Conservation (phyloP, 2,888 invertebrate species). For the Tupiocoris notatus region DNA sequence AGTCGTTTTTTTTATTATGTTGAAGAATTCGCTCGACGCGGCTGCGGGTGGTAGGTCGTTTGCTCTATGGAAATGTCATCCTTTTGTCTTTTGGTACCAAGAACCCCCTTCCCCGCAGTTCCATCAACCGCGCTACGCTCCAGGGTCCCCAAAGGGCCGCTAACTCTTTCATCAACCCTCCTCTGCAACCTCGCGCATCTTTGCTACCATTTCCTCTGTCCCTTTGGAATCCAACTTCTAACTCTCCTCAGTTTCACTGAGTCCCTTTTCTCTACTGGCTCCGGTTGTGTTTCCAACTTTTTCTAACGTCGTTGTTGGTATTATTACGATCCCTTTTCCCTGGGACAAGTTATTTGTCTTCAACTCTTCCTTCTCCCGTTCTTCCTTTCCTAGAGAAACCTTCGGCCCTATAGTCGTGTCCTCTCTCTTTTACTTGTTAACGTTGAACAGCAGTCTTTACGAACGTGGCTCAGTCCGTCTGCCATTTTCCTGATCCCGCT, state of each 20-base stretch:
- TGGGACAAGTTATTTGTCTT: constrained; percentile 31
- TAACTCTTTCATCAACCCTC: not conserved
- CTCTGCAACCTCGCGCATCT: not conserved
- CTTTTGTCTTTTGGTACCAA: not conserved
- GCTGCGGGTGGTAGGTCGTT: not conserved
- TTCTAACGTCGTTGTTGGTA: constrained; percentile 20
- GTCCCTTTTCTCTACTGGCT: not conserved
- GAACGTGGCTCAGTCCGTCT: not conserved
- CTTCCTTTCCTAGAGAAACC: not conserved
- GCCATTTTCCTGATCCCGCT: not conserved
- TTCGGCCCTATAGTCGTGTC: not conserved
- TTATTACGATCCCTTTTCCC: constrained; percentile 22
- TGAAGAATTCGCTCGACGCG: not conserved
- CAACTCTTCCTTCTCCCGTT: not conserved
- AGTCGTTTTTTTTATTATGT: not conserved
- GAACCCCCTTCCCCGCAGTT: not conserved
- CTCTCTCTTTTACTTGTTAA: not conserved
- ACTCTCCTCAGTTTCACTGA: not conserved
- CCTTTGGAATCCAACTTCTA: not conserved
- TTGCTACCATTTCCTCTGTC: not conserved
- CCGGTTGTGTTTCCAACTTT: not conserved
- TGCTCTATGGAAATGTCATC: not conserved
- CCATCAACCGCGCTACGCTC: not conserved
- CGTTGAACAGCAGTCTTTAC: not conserved
- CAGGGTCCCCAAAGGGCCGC: not conserved